phyloP scores from a whole-genome alignment of 2,888 invertebrate genomes.

The Boloria euphrosyne region DNA sequence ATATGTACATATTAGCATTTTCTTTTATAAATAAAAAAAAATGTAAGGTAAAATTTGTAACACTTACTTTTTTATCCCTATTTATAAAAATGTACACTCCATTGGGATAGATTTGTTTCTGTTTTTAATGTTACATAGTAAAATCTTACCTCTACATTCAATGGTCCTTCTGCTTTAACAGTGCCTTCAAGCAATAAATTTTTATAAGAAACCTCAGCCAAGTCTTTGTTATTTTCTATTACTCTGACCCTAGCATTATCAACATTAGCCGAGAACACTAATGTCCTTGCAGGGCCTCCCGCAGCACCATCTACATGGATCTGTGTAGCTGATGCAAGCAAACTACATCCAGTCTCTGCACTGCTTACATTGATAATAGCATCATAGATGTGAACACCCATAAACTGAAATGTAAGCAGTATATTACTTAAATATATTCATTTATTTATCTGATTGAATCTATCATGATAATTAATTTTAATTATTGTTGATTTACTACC shows the following conservation, averaged over 20 bases:
- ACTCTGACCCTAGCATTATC: conserved; percentile 85
- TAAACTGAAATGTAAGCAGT: conserved; percentile 82
- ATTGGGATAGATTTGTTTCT: no score
- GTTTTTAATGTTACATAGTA: neutral
- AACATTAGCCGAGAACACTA: conserved; percentile 88
- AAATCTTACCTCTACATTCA: conserved; percentile 88
- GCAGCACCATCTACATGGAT: conserved; percentile 88
- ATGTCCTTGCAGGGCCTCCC: conserved; percentile 84
- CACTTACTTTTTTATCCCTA: no score
- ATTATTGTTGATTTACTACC: no score
- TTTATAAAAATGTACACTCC: no score
- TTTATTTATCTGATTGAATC: no score
- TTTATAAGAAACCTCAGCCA: conserved; percentile 88
- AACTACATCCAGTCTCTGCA: conserved; percentile 85
- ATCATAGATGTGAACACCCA: conserved; percentile 92
- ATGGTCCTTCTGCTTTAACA: conserved; percentile 90
- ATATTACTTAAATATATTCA: neutral
- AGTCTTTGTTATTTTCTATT: conserved; percentile 78
- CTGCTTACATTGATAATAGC: conserved; percentile 75
- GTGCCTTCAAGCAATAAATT: conserved; percentile 89
- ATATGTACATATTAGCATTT: no score
- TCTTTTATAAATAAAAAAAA: no score
- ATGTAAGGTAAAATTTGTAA: no score
- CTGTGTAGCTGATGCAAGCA: conserved; percentile 87
- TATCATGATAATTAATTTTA: no score